phyloP scores from a whole-genome alignment of 2,888 invertebrate genomes.

The Drosophila pegasa region DNA sequence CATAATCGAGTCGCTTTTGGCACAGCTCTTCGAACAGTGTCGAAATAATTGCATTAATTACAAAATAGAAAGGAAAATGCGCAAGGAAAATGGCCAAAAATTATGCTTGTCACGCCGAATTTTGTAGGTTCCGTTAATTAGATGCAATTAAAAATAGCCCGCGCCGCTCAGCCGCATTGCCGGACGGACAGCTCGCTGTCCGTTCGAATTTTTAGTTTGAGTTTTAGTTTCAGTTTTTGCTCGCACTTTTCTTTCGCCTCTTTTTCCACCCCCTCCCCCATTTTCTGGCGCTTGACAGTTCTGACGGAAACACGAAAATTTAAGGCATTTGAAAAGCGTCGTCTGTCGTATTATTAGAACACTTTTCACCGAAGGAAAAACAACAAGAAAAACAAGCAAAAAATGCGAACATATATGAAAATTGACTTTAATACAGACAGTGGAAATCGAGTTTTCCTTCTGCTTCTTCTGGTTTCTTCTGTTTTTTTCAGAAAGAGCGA shows the following conservation, averaged over 20 bases:
- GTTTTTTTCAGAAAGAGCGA: conserved; percentile 27
- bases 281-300: conserved; percentile 46
- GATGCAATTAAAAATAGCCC: conserved; percentile 77
- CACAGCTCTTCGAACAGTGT: conserved; percentile 23
- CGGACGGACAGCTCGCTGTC: conserved; percentile 49
- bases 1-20: conserved; percentile 11
- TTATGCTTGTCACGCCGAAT: conserved; percentile 68
- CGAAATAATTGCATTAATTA: conserved; percentile 36
- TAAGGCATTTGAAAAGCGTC: conserved; percentile 67
- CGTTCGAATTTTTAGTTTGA: conserved; percentile 34
- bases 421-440: conserved; percentile 39
- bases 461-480: neutral
- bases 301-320: conserved; percentile 66
- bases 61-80: conserved; percentile 28
- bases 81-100: conserved; percentile 35
- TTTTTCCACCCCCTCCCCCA: neutral
- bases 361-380: conserved; percentile 19
- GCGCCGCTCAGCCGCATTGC: conserved; percentile 52
- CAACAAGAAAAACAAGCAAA: neutral
- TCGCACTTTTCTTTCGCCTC: neutral
- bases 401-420: conserved; percentile 38
- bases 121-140: conserved; percentile 70
- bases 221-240: conserved; percentile 23
- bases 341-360: conserved; percentile 46
- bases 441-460: conserved; percentile 6